Percentiles rank a stretch among this genome's conserved stretches.
Evolutionary conservation across 2,888 invertebrate species (phyloP).

Genomic region (Rhimphoctona megacephalus): DNA sequence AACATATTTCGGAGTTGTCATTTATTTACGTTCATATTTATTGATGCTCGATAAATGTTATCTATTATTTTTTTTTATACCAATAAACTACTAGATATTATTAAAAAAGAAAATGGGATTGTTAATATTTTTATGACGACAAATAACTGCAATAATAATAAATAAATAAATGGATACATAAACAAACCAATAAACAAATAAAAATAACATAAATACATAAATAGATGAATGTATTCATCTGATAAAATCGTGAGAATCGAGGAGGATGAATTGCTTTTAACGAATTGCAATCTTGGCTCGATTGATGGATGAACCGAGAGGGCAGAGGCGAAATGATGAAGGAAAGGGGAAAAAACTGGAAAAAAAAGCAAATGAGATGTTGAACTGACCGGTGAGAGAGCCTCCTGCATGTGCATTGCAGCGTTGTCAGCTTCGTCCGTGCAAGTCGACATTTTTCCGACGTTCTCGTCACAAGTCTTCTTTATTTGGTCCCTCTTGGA

Average conservation of each 20-base stretch:
- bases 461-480: conserved; percentile 67
- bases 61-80: not conserved
- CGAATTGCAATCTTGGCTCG: conserved; percentile 15
- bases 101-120: not conserved
- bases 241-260: conserved; percentile 43
- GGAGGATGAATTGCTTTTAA: conserved; percentile 46
- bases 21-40: conserved; percentile 57
- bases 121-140: not conserved
- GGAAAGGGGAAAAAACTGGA: not conserved
- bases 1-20: conserved; percentile 66
- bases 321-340: not conserved
- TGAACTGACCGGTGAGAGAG: conserved; percentile 83
- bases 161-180: not conserved
- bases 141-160: not conserved
- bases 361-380: conserved; percentile 24
- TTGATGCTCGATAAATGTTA: not conserved
- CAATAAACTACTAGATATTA: not conserved
- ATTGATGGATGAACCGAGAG: conserved; percentile 42
- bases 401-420: conserved; percentile 83
- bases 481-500: conserved; percentile 51
- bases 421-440: conserved; percentile 82
- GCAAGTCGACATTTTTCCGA: conserved; percentile 83
- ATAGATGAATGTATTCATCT: not conserved
- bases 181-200: not conserved
- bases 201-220: conserved; percentile 6